Conservation (phyloP, 2,797 vertebrate genomes). For the Heteromormyrus szaboi region DNA sequence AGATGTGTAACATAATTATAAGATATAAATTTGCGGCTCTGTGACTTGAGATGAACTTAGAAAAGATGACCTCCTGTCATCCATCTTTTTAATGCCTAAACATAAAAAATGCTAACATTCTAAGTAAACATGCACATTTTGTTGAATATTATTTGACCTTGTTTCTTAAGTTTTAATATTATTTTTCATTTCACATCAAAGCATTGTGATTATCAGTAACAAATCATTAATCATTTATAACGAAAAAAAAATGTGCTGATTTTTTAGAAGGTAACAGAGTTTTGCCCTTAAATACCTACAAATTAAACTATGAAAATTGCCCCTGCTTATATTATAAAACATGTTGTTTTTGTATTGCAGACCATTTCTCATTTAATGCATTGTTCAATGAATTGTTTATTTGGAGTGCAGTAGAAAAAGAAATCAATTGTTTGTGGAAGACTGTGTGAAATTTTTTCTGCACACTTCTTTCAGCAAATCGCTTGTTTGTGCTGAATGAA, state of each 20-base stretch:
- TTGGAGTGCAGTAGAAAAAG: not conserved
- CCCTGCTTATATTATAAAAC: not conserved
- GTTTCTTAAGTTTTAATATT: not conserved
- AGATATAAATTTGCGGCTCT: not conserved
- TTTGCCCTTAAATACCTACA: not conserved
- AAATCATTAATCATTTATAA: not conserved
- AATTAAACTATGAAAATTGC: not conserved
- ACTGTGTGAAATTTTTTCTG: not conserved
- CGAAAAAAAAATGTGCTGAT: not conserved
- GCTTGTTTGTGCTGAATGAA: not conserved
- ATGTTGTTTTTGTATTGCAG: not conserved
- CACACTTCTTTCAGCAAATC: not conserved
- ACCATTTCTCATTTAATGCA: not conserved
- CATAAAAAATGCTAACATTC: not conserved
- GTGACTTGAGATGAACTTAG: not conserved
- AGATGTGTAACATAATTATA: not conserved
- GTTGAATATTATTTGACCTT: not conserved
- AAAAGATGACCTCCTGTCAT: not conserved
- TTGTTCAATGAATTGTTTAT: not conserved
- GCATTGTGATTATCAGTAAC: not conserved
- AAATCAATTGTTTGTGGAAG: not conserved
- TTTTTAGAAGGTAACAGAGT: not conserved
- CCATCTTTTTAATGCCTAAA: not conserved
- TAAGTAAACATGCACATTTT: not conserved
- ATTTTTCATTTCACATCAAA: not conserved